These are phyloP conservation scores for Neotoxoptera formosana DNA, from an alignment of 1,140 invertebrate species.

Conservation along the genomic window DNA sequence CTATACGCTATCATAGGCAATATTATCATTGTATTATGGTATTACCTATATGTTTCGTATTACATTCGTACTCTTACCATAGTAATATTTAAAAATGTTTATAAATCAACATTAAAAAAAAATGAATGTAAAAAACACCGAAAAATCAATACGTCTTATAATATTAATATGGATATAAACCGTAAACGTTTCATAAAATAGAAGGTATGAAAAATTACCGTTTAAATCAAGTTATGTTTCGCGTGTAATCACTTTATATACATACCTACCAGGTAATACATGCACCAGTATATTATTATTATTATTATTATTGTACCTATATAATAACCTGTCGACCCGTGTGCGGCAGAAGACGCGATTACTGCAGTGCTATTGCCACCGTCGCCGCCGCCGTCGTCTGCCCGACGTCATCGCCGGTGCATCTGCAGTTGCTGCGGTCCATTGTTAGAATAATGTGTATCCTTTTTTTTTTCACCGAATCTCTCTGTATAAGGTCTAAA, in stretches of 20 bases:
- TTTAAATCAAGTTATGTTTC: no score
- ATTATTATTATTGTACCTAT: neutral
- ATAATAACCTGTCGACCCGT: neutral
- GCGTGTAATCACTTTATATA: neutral
- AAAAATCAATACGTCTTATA: no score
- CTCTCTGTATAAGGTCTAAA: conserved; percentile 57
- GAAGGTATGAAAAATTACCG: no score
- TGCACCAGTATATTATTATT: neutral
- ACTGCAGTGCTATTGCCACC: neutral
- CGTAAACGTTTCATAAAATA: no score
- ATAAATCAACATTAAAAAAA: no score
- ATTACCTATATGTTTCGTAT: no score
- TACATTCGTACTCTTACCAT: no score
- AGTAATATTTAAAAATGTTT: no score
- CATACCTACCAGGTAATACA: neutral
- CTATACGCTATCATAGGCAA: no score
- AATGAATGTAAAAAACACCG: no score
- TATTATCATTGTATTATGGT: no score
- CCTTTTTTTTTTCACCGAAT: conserved; percentile 22
- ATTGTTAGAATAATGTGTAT: conserved; percentile 1
- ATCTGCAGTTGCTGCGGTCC: neutral
- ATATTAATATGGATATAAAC: no score
- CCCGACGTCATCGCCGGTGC: neutral
- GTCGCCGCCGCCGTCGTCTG: neutral
- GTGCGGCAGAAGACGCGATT: neutral